Percentiles rank a stretch among this genome's conserved stretches.
phyloP scores from a whole-genome alignment of 2,888 invertebrate genomes.

The Pristionchus exspectatus region DNA sequence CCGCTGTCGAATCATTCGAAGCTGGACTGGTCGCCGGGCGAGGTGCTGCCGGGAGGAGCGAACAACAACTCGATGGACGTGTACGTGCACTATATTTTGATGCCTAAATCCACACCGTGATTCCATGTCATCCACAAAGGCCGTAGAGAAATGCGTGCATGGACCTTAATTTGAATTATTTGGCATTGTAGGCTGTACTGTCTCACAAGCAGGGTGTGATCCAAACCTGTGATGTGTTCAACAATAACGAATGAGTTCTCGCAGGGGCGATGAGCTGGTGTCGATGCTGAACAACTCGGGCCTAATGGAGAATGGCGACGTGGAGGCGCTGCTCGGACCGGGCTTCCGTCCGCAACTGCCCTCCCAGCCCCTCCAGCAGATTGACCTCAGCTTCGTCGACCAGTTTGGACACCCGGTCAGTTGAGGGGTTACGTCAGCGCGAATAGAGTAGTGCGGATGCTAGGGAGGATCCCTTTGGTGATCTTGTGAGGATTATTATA shows the following conservation, averaged over 20 bases:
- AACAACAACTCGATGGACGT: conserved; percentile 74
- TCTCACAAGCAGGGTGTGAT: too few relatives aligned
- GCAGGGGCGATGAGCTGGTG: conserved; percentile 73
- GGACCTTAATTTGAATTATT: too few relatives aligned
- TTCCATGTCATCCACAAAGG: too few relatives aligned
- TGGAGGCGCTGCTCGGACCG: conserved; percentile 75
- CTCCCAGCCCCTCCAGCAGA: conserved; percentile 70
- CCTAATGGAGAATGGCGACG: conserved; percentile 69
- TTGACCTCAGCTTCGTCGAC: conserved; percentile 75
- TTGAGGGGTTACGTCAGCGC: too few relatives aligned
- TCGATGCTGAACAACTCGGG: conserved; percentile 70
- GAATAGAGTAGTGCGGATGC: neutral
- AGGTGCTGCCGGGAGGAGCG: conserved; percentile 65
- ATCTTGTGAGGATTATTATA: too few relatives aligned
- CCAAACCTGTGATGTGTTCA: too few relatives aligned
- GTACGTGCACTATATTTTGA: too few relatives aligned
- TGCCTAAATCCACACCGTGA: too few relatives aligned
- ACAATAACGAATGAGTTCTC: too few relatives aligned
- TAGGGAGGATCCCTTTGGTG: neutral
- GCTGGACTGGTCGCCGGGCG: conserved; percentile 77
- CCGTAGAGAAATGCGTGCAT: too few relatives aligned
- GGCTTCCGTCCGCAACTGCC: conserved; percentile 73
- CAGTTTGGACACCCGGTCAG: conserved; percentile 55
- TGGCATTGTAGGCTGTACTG: too few relatives aligned
- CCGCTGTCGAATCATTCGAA: conserved; percentile 74